phyloP scores from a whole-genome alignment of 92 coral and sea anemone species.

The Epizoanthus rinbou region DNA sequence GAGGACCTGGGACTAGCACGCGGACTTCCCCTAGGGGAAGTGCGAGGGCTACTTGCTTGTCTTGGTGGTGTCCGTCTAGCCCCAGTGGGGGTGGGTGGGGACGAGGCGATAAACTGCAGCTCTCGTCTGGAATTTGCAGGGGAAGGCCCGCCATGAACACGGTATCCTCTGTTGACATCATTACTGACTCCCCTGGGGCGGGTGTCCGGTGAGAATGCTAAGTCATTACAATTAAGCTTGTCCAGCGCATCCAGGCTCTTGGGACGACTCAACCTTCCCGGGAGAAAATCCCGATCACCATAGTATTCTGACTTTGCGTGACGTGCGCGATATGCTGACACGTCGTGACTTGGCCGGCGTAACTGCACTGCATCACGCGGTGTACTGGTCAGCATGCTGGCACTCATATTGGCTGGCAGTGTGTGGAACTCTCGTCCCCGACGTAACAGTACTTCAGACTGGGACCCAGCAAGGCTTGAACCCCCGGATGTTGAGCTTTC shows the following conservation, averaged over 20 bases:
- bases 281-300: slow-evolving; percentile 59
- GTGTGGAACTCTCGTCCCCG: slow-evolving; percentile 43
- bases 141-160: slow-evolving; percentile 39
- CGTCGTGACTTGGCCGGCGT: slow-evolving; percentile 65
- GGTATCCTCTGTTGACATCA: slow-evolving; percentile 47
- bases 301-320: slow-evolving; percentile 82
- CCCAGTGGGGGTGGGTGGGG: slow-evolving; percentile 51
- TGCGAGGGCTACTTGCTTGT: slow-evolving; percentile 65
- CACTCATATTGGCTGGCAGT: slow-evolving; percentile 57
- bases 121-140: slow-evolving; percentile 43
- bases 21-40: slow-evolving; percentile 52
- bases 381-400: slow-evolving; percentile 50
- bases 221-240: slow-evolving; percentile 43
- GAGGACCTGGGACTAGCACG: slow-evolving; percentile 42
- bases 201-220: neutral
- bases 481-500: slow-evolving; percentile 87
- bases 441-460: slow-evolving; percentile 67
- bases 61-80: slow-evolving; percentile 53
- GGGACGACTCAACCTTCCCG: slow-evolving; percentile 70
- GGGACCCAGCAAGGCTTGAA: slow-evolving; percentile 60
- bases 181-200: slow-evolving; percentile 18
- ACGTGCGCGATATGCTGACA: slow-evolving; percentile 83
- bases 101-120: slow-evolving; percentile 28
- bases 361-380: slow-evolving; percentile 44
- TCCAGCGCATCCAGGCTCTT: slow-evolving; percentile 80